Evolutionary conservation across 2,797 vertebrate species (phyloP), one percentile per base, ranked within the genome.

Genomic region (Tauraco hartlaubi): DNA sequence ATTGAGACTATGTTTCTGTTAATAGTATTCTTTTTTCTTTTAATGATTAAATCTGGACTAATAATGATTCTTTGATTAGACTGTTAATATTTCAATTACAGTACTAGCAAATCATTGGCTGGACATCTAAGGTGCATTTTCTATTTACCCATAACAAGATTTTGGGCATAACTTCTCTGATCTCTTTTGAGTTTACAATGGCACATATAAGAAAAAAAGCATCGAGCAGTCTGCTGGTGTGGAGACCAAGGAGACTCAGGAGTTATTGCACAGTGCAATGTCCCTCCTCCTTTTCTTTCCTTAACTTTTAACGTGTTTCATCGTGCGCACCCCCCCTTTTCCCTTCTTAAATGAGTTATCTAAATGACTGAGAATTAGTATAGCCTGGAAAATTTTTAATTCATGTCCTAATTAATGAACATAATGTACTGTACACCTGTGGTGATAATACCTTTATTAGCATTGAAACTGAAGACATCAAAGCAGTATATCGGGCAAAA

Each of bases 401-500:
- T 96, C 31, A 39, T 95, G 71, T 52, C 75, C 87, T 97, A 96
- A 97, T 97, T 97, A 97, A 92, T 96, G 84, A 96, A 88, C 44
- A n/a, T 92, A 97, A 97, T 89, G 84, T 94, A 93, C 64, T n/a
- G 92, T 92, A 95, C 94, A 98, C 97, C 97, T 98, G 96, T 96
- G 94, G 94, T 94, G 96, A 94, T 97, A 97, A 97, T 91, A 90
- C 52, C 88, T 97, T 95, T 97, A 97, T 97, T 95, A 97, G 48
- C 91, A 91, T 93, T 93, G 96, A 90, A 96, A 88, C 87, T 97
- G 63, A 88, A 96, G 93, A 97, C 95, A 97, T 97, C 96, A 96
- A 97, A 97, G 95, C 72, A 73, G 88, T 92, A 21, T 95, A 97
- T 97, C 41, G 41, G 86, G 88, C 88, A 97, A 97, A 97, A 37